Evolutionary conservation across 1,140 invertebrate species (phyloP).

Genomic region (Dinothrombium tinctorium): DNA sequence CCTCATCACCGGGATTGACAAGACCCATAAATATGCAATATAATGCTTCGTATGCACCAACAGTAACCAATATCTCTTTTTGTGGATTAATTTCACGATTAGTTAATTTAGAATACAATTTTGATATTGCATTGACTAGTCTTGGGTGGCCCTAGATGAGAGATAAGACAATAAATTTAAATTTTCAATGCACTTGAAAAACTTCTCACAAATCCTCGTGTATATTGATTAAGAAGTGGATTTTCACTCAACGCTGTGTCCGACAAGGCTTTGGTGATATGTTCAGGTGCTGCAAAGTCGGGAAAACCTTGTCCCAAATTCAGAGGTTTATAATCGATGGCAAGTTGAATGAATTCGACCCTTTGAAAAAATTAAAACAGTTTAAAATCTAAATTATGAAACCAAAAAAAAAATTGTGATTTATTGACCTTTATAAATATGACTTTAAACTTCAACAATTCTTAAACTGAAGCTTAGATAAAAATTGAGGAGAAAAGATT

Average conservation of each 20-base stretch:
- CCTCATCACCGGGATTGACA: slow-evolving; percentile 28
- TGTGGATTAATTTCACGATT: slow-evolving; percentile 22
- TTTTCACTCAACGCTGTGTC: slow-evolving; percentile 19
- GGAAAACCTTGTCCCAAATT: slow-evolving; percentile 52
- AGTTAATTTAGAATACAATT: slow-evolving; percentile 23
- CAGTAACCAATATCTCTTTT: slow-evolving; percentile 25
- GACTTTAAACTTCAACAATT: no score
- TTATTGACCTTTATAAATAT: no score
- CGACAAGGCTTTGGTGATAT: slow-evolving; percentile 22
- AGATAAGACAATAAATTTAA: background rate
- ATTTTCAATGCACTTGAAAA: background rate
- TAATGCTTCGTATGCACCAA: slow-evolving; percentile 28
- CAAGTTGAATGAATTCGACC: slow-evolving; percentile 82
- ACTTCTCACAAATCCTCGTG: slow-evolving; percentile 23
- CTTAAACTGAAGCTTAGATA: no score
- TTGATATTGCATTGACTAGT: slow-evolving; percentile 24
- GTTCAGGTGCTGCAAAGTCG: slow-evolving; percentile 23
- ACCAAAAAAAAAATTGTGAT: no score
- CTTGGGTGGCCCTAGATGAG: slow-evolving; percentile 25
- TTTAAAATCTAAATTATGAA: no score
- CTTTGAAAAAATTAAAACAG: slow-evolving; percentile 19
- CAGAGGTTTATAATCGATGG: slow-evolving; percentile 59
- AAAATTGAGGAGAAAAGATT: no score
- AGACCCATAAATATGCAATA: slow-evolving; percentile 24
- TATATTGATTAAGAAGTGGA: slow-evolving; percentile 25